A percentile compares a stretch with the other conserved stretches of the same genome.
Evolutionary conservation across 2,888 invertebrate genomes (phyloP).

Genomic region (Morpho deidamia): DNA sequence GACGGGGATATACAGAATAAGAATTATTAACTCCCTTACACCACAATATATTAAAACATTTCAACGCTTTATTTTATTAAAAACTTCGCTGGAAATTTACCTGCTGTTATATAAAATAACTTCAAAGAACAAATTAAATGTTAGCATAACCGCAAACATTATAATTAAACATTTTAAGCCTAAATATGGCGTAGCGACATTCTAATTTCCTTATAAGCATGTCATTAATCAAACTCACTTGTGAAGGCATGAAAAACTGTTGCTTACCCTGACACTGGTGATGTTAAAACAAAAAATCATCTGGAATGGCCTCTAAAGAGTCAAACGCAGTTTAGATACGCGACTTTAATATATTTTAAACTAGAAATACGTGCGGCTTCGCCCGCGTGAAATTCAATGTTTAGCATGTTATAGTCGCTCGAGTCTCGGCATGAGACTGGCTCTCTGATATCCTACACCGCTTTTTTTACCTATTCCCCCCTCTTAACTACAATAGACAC

Average conservation of each 20-base stretch:
- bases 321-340: background rate
- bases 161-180: slow-evolving; percentile 8
- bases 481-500: no score
- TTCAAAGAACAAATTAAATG: background rate
- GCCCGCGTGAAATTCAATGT: no score
- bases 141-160: background rate
- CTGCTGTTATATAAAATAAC: slow-evolving; percentile 1
- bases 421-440: no score
- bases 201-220: slow-evolving; percentile 39
- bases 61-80: background rate
- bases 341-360: no score
- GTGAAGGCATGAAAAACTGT: slow-evolving; percentile 40
- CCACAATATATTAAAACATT: no score
- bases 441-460: no score
- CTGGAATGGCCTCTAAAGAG: slow-evolving; percentile 7
- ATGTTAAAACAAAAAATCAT: slow-evolving; percentile 53
- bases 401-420: no score
- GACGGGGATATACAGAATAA: no score
- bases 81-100: background rate
- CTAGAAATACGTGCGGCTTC: no score
- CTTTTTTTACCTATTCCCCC: no score
- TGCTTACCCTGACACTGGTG: slow-evolving; percentile 72
- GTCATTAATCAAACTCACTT: slow-evolving; percentile 26
- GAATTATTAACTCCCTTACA: no score
- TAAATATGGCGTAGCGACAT: slow-evolving; percentile 34